Base-by-base conservation (phyloP, 2,113 vertebrate genomes). In the Zeus faber region DNA sequence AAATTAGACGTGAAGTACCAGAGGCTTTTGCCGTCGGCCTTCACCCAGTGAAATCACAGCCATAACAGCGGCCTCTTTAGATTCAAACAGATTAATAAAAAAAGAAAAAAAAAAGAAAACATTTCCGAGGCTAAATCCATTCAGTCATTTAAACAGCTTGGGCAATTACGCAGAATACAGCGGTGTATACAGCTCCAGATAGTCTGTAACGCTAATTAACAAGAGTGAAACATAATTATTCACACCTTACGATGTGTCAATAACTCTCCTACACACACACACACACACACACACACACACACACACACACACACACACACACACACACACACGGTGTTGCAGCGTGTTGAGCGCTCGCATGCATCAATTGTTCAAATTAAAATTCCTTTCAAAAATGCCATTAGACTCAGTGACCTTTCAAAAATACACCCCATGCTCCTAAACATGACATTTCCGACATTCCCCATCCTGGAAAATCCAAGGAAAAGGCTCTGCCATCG, bases 401-500 rank as follows among this genome's bases (percentile, higher is more conserved):
- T 71, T 60, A 70, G 60, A 85, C 54, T 49, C 74, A 76, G 59
- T 83, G 78, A 85, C 84, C 80, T 85, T 86, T 83, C 25, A 51
- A 17, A 8, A 62, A 68, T 53, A 51, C 22, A 65, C 70, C 21
- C 67, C 31, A 45, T 27, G 10, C 21, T 47, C 48, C 72, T 39
- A 58, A 51, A 68, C 57, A 76, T 57, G 68, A 65, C 25, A 31
- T 39, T 49, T 41, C 7, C 1, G 1, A 37, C 40, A 35, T 41
- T 21, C 21, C 27, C 4, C 13, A 13, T 33, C 8, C 29, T 33
- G 4, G 29, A 33, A 33, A 10, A 33, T 33, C 29, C 29, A n/a
- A n/a, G n/a, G n/a, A n/a, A n/a, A n/a, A n/a, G n/a, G n/a, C n/a
- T n/a, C n/a, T n/a, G n/a, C n/a, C n/a, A n/a, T n/a, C n/a, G n/a